Conservation (phyloP, 2,113 vertebrate genomes). For the Podocnemis expansa region DNA sequence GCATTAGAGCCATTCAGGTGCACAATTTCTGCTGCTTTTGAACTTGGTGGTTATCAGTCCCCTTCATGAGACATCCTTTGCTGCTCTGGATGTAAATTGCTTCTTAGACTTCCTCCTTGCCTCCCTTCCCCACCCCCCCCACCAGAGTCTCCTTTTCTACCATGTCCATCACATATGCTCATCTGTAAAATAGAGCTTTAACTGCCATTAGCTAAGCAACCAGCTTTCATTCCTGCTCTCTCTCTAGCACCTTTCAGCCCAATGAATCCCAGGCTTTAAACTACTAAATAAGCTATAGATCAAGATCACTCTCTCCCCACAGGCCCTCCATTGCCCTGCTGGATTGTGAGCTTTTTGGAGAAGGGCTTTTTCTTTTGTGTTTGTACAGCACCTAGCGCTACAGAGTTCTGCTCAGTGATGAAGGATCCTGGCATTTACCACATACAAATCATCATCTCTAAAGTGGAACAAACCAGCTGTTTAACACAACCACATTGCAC, state of each 20-base stretch:
- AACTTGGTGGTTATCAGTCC: background rate
- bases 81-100: background rate
- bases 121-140: background rate
- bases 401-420: background rate
- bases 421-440: background rate
- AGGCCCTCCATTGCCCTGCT: constrained; percentile 30
- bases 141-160: too few relatives aligned
- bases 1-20: too few relatives aligned
- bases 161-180: background rate
- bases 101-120: background rate
- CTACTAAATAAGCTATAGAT: constrained; percentile 13
- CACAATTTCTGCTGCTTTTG: background rate
- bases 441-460: background rate
- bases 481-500: background rate
- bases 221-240: background rate
- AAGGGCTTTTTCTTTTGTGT: background rate
- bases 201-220: background rate
- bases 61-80: background rate
- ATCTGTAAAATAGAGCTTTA: background rate
- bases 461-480: background rate
- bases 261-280: background rate
- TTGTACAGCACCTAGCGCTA: background rate
- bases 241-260: background rate
- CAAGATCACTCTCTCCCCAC: background rate
- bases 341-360: constrained; percentile 22